Percentiles rank a stretch among this genome's conserved stretches.
These are phyloP conservation scores for Monopis laevigella DNA, from an alignment of 2,888 invertebrate species.

Conservation along the genomic window DNA sequence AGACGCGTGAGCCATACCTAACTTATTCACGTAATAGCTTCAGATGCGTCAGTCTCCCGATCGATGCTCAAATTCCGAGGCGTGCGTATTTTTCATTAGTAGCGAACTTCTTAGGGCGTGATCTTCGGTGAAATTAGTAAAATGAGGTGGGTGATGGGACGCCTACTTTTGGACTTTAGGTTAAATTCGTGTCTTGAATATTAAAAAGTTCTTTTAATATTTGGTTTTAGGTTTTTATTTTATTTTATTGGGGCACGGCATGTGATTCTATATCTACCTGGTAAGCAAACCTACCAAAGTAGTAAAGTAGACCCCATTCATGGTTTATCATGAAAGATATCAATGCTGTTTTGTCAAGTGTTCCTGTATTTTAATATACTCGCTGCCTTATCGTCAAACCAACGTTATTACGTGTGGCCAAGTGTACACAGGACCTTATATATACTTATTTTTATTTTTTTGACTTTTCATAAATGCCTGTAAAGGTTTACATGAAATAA, in stretches of 20 bases:
- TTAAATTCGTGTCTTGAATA: slow-evolving; percentile 12
- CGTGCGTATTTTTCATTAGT: slow-evolving; percentile 60
- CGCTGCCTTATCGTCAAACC: no score
- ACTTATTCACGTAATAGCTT: slow-evolving; percentile 41
- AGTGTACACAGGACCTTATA: no score
- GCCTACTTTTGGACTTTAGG: slow-evolving; percentile 12
- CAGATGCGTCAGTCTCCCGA: slow-evolving; percentile 44
- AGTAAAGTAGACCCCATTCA: no score
- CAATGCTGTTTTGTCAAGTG: no score
- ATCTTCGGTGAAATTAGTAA: slow-evolving; percentile 13
- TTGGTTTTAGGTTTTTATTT: neutral
- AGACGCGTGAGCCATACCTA: slow-evolving; percentile 52
- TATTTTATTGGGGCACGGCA: neutral
- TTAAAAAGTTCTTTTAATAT: slow-evolving; percentile 1
- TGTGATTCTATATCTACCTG: no score
- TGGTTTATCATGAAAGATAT: no score
- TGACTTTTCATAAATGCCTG: no score
- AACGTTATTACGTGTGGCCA: no score
- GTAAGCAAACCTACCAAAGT: no score
- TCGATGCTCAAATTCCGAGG: slow-evolving; percentile 47
- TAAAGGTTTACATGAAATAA: no score
- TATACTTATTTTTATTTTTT: no score
- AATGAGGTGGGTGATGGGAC: slow-evolving; percentile 13
- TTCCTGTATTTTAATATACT: no score
- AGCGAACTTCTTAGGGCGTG: slow-evolving; percentile 21